Evolutionary conservation across 2,113 vertebrate genomes (phyloP), one percentile per base, ranked within the genome.

Genomic region (Oreochromis niloticus): DNA sequence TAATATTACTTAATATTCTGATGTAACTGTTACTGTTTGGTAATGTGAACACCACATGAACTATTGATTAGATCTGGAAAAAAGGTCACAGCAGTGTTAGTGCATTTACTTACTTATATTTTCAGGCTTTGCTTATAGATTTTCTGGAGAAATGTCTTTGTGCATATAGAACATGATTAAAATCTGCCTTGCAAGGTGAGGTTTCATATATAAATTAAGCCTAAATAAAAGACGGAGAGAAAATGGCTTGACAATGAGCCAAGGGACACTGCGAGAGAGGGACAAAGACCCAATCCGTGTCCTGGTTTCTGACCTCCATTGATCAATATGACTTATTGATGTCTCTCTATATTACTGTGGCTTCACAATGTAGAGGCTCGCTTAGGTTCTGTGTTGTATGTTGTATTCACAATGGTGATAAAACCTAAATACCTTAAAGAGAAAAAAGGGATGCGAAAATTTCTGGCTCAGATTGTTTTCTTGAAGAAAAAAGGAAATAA

Each of bases 271-370:
- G 41, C 16, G 13, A 66, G 48, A 82, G 52, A 66, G 27, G 82
- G 80, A 84, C 80, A 83, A 87, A 81, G 57, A 48, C 24, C 56
- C 46, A 71, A 63, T 84, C 81, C 48, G 87, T 92, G 94, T 22
- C 92, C 94, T 95, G 92, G 87, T 95, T 95, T 95, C 71, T 86
- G 90, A 87, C 61, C 80, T 13, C 56, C 83, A 81, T 68, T 22
- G 61, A 92, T 96, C 95, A 92, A 95, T 96, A 59, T 34, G 22
- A 61, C 22, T 19, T 92, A 96, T 95, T 80, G 94, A 95, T 86
- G 54, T 17, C 73, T 73, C 75, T 85, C 66, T 88, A 75, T 84
- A 68, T 85, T 80, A 82, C 83, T 86, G 83, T 89, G 79, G 54
- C 87, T 56, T 48, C 17, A 11, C 73, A 85, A 81, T 36, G 66